phyloP scores from a whole-genome alignment of 2,113 vertebrate species.

The Callorhinus ursinus region DNA sequence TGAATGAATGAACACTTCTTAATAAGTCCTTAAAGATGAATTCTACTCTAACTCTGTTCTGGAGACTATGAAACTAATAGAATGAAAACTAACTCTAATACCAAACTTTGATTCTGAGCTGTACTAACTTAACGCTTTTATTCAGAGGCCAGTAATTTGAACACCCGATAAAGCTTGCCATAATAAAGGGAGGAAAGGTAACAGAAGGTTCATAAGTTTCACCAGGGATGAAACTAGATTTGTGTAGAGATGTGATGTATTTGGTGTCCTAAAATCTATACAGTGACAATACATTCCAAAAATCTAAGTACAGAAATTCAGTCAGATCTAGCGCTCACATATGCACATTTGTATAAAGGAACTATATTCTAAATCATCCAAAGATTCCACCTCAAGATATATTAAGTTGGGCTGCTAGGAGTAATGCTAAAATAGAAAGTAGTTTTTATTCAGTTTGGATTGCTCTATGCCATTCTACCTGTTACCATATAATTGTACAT shows the following conservation, averaged over 20 bases:
- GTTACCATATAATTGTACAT: background rate
- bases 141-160: background rate
- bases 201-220: background rate
- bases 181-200: background rate
- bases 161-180: background rate
- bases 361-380: background rate
- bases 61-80: background rate
- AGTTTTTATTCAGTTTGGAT: background rate
- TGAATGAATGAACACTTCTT: background rate
- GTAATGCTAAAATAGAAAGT: background rate
- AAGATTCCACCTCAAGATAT: background rate
- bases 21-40: background rate
- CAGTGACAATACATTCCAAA: background rate
- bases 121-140: background rate
- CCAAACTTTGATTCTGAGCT: background rate
- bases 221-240: background rate
- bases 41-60: background rate
- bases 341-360: background rate
- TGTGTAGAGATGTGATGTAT: background rate
- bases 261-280: background rate
- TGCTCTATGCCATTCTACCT: background rate
- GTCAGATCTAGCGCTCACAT: background rate
- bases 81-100: background rate
- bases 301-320: background rate
- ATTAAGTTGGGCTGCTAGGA: background rate